Percentiles rank a stretch among this genome's conserved stretches.
Evolutionary conservation across 2,113 vertebrate genomes (phyloP).

Genomic region (Orycteropus afer): DNA sequence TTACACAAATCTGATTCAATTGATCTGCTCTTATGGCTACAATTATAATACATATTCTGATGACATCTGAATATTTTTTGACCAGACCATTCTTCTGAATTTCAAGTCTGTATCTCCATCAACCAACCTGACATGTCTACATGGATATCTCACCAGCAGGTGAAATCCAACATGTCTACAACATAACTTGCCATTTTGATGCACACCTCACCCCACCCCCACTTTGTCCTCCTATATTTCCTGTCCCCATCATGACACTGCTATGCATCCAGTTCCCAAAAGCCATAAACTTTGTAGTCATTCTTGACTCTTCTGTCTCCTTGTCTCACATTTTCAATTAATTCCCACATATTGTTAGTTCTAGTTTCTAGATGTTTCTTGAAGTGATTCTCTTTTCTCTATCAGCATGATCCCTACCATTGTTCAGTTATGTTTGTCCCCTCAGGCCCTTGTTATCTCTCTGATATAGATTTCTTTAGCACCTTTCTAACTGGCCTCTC

Average conservation of each 20-base stretch:
- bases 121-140: too few species aligned
- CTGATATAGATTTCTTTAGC: background rate
- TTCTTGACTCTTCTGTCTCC: background rate
- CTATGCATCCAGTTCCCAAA: background rate
- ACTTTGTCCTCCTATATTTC: background rate
- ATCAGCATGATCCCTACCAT: background rate
- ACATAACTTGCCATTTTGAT: background rate
- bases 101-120: background rate
- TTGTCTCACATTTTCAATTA: background rate
- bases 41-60: background rate
- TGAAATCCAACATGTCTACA: background rate
- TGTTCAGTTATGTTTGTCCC: background rate
- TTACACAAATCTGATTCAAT: background rate
- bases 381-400: background rate
- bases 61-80: background rate
- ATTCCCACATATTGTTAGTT: background rate
- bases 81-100: background rate
- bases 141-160: background rate
- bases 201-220: fast-evolving
- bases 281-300: background rate
- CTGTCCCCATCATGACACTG: background rate
- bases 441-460: fast-evolving
- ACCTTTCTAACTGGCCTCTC: background rate
- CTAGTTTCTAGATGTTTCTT: background rate
- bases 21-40: fast-evolving